Evolutionary conservation across 2,797 vertebrate species (phyloP), one percentile per base, ranked within the genome.

Genomic region (Mareca strepera): DNA sequence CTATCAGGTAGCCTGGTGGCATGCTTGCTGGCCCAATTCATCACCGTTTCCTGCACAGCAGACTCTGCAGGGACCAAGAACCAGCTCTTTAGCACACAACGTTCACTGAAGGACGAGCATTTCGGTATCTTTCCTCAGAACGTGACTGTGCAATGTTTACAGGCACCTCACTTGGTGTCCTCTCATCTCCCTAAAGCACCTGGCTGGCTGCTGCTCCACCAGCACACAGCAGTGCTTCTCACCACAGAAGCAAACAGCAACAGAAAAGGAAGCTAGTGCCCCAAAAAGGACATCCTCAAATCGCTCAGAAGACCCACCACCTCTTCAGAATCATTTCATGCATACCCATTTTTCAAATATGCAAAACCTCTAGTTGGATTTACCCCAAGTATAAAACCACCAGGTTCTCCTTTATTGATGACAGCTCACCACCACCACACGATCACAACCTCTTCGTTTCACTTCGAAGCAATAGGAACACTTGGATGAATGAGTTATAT

Each of bases 61-160:
- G 1, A 11, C 18, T 41, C 59, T 31, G 22, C 53, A 31, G 39
- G 21, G 52, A 70, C 33, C 21, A 25, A 33, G 50, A 44, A 62
- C 37, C 20, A 35, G 39, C 58, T 26, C 16, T 21, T 23, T 22
- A 23, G 52, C 39, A n/a, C 11, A 21, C 29, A n/a, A 14, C 0
- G 14, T 23, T 44, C 35, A 17, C 22, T n/a, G 17, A 50, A 56
- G 39, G 50, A 46, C 25, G 31, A 35, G 4, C 43, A 25, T 18
- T 39, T 33, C 28, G 17, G 31, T 7, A 7, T 1, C 0, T 35
- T 39, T 46, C 31, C 60, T 31, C 23, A 73, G 33, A 53, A 33
- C 0, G 0, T 44, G 43, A 33, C 43, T 31, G 17, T 2, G 17
- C 44, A 28, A n/a, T 29, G 23, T 28, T 55, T 35, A 41, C 4